Percentiles rank a stretch among this genome's conserved stretches.
Evolutionary conservation across 23 tunicate species (phyloP).

Genomic region (Diplosoma virens): DNA sequence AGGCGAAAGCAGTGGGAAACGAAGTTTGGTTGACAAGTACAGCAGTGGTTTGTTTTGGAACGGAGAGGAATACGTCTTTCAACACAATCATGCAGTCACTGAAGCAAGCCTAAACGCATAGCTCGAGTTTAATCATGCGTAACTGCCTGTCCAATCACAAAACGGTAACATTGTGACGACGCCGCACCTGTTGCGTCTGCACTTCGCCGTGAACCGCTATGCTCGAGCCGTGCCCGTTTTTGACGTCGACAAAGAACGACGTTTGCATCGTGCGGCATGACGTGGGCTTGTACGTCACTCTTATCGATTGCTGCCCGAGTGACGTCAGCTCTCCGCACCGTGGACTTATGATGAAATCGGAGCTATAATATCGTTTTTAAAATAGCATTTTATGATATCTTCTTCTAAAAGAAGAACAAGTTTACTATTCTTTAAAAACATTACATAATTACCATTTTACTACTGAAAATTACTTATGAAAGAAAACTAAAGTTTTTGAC

Average conservation of each 20-base stretch:
- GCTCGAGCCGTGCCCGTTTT: conserved; percentile 48
- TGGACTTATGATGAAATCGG: conserved; percentile 31
- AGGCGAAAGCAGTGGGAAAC: conserved; percentile 60
- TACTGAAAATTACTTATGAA: too few relatives aligned
- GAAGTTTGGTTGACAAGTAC: conserved; percentile 67
- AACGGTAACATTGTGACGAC: not conserved
- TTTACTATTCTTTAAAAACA: too few relatives aligned
- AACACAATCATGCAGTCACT: conserved; percentile 51
- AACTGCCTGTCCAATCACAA: not conserved
- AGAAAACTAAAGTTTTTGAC: too few relatives aligned
- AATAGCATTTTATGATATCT: too few relatives aligned
- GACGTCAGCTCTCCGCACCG: conserved; percentile 55
- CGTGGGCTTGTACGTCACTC: conserved; percentile 51
- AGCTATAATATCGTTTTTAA: conserved; percentile 26
- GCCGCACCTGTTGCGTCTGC: conserved; percentile 60
- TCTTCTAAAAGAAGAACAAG: too few relatives aligned
- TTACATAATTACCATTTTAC: too few relatives aligned
- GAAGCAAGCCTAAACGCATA: conserved; percentile 86
- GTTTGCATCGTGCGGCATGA: conserved; percentile 28
- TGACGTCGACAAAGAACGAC: conserved; percentile 45
- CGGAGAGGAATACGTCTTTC: conserved; percentile 56
- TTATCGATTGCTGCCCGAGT: conserved; percentile 43
- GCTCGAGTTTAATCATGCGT: too few relatives aligned
- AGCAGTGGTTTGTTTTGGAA: conserved; percentile 41
- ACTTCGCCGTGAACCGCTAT: conserved; percentile 66